These are phyloP conservation scores for Drosophila azteca DNA, from an alignment of 1,140 invertebrate species.

Conservation along the genomic window DNA sequence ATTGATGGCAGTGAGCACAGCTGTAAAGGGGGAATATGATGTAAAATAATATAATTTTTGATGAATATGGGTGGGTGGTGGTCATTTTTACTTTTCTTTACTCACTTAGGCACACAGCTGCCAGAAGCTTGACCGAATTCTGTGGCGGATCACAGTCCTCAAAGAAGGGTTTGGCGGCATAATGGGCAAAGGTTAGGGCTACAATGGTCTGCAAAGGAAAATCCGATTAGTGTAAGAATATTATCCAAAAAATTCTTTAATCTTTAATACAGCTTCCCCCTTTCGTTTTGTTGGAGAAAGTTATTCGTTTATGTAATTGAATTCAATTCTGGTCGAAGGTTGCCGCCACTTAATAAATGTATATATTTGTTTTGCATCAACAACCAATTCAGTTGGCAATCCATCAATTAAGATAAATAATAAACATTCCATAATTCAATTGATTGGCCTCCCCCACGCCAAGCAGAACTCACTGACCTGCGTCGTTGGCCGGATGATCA, in stretches of 20 bases:
- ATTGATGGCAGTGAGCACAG: conserved; percentile 94
- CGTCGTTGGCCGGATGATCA: conserved; percentile 93
- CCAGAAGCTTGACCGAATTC: conserved; percentile 88
- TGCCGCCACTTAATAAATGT: conserved; percentile 40
- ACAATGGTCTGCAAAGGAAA: conserved; percentile 88
- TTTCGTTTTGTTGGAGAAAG: conserved; percentile 39
- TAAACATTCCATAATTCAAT: conserved; percentile 50
- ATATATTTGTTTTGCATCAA: conserved; percentile 34
- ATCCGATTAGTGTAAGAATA: not conserved
- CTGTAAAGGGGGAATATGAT: conserved; percentile 85
- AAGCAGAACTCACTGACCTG: conserved; percentile 62
- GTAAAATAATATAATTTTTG: not conserved
- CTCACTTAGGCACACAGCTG: conserved; percentile 91
- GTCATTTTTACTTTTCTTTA: no score
- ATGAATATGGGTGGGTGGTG: no score
- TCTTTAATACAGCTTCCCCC: not conserved
- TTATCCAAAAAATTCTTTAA: not conserved
- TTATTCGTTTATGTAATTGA: conserved; percentile 32
- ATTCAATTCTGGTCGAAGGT: conserved; percentile 53
- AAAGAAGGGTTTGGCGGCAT: conserved; percentile 93
- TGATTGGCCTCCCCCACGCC: conserved; percentile 9
- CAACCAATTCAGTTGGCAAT: conserved; percentile 30
- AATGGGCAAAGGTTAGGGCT: conserved; percentile 91
- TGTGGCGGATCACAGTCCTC: conserved; percentile 88
- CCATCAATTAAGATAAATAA: conserved; percentile 38